These are phyloP conservation scores for Ladona fulva DNA, from an alignment of 1,140 invertebrate genomes.

Conservation along the genomic window DNA sequence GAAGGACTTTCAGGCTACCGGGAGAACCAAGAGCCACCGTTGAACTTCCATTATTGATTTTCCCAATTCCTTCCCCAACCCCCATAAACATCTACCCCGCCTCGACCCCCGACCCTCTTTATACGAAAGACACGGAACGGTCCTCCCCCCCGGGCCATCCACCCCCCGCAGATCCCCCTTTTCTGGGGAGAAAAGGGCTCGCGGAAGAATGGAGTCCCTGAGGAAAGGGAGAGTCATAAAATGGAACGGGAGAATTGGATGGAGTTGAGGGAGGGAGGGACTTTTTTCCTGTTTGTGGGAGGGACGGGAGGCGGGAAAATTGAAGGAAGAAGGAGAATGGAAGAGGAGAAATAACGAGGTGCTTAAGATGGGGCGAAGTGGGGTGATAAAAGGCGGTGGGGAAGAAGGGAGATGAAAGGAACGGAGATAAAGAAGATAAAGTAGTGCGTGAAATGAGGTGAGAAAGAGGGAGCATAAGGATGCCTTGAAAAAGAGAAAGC, in stretches of 20 bases:
- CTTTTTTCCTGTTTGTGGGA: no score
- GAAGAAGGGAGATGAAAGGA: neutral
- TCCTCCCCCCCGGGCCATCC: neutral
- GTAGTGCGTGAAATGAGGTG: neutral
- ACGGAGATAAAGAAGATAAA: neutral
- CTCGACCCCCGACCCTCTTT: neutral
- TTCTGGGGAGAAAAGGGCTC: neutral
- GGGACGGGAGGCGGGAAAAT: neutral
- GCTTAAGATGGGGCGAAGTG: neutral
- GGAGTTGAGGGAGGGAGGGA: neutral
- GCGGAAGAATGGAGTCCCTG: neutral
- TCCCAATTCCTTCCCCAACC: neutral
- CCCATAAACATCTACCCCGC: neutral
- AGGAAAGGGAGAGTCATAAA: neutral
- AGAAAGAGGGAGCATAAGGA: no score
- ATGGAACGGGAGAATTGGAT: neutral
- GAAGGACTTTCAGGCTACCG: neutral
- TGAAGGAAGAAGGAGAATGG: neutral
- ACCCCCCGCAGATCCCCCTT: neutral
- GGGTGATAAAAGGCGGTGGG: neutral
- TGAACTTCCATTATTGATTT: neutral
- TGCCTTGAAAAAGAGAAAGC: no score
- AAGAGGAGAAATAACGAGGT: neutral
- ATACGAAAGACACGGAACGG: neutral
- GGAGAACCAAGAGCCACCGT: neutral